Conservation (phyloP, 1,140 invertebrate genomes). For the Sitobion miscanthi region DNA sequence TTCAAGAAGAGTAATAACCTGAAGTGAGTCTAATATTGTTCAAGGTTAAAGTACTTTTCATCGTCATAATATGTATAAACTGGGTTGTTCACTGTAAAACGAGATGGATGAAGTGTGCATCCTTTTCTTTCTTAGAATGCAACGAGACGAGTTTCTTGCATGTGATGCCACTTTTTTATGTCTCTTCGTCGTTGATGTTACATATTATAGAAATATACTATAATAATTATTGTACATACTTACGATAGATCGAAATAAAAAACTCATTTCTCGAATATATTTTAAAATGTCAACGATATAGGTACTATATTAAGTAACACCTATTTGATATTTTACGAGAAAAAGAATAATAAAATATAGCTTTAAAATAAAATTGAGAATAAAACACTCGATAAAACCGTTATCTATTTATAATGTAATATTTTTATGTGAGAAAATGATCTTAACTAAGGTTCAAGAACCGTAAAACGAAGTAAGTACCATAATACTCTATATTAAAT, state of each 20-base stretch:
- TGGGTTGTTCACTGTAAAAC: constrained; percentile 43
- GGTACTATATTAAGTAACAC: no score
- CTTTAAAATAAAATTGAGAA: no score
- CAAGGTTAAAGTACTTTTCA: constrained; percentile 49
- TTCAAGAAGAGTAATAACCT: constrained; percentile 58
- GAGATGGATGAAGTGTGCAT: constrained; percentile 33
- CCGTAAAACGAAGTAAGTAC: background rate
- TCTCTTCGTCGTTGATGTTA: constrained; percentile 10
- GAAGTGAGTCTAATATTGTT: constrained; percentile 56
- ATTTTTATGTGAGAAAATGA: background rate
- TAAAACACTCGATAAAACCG: background rate
- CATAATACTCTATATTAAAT: background rate
- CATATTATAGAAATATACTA: background rate
- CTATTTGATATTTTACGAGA: background rate
- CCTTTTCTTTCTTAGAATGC: constrained; percentile 47
- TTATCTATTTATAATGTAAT: background rate
- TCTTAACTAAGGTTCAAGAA: background rate
- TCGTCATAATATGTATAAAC: constrained; percentile 22
- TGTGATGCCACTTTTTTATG: constrained; percentile 31
- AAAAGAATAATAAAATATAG: background rate
- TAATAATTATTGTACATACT: background rate
- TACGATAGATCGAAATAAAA: background rate
- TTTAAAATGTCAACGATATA: background rate
- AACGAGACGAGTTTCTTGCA: constrained; percentile 51
- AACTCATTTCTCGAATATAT: background rate